These are phyloP conservation scores for Calycopis cecrops DNA, from an alignment of 1,140 invertebrate genomes.

Conservation along the genomic window DNA sequence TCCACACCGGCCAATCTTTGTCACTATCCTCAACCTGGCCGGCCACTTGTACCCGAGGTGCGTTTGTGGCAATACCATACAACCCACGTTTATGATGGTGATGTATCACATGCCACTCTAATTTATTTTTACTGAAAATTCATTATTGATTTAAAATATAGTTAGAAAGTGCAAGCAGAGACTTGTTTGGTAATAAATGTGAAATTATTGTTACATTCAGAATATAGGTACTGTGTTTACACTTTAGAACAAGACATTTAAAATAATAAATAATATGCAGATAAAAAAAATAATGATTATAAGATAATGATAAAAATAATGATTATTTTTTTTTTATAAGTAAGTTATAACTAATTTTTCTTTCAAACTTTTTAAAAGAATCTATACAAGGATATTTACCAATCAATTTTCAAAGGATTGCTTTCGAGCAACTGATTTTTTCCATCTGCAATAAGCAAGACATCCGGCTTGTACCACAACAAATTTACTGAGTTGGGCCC, in stretches of 20 bases:
- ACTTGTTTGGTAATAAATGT: too few species aligned
- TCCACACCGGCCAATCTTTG: slow-evolving; percentile 73
- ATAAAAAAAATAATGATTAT: too few species aligned
- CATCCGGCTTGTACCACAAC: slow-evolving; percentile 49
- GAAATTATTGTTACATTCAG: too few species aligned
- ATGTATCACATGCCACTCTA: slow-evolving; percentile 44
- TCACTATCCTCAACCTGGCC: slow-evolving; percentile 10
- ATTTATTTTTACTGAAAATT: slow-evolving; percentile 48
- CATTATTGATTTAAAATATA: too few species aligned
- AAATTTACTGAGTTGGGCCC: slow-evolving; percentile 30
- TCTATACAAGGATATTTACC: slow-evolving; percentile 31
- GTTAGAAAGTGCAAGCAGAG: background rate
- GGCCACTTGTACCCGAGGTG: slow-evolving; percentile 35
- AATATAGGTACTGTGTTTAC: background rate
- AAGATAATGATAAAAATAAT: too few species aligned
- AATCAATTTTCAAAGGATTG: slow-evolving; percentile 49
- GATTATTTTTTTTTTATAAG: too few species aligned
- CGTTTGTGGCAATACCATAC: slow-evolving; percentile 43
- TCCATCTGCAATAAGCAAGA: slow-evolving; percentile 48
- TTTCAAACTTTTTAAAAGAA: background rate
- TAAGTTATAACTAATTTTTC: too few species aligned
- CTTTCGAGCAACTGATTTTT: slow-evolving; percentile 46
- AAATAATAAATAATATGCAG: too few species aligned
- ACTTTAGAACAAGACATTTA: background rate
- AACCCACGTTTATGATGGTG: slow-evolving; percentile 42